Evolutionary conservation across 2,888 invertebrate genomes (phyloP).

Genomic region (Drosophila buzzatii): DNA sequence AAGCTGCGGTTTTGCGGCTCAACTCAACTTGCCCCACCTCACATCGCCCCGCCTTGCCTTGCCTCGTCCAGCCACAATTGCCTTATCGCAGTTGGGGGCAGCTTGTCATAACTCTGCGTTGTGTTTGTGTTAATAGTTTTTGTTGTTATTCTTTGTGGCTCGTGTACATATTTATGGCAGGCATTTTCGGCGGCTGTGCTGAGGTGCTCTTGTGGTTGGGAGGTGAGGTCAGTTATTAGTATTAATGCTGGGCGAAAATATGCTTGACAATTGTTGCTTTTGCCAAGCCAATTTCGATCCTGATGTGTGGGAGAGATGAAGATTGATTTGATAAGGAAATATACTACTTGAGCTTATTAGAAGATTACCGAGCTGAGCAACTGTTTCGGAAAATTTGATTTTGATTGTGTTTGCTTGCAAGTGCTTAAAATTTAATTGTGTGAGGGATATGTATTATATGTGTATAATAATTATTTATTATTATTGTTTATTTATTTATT

Average conservation of each 20-base stretch:
- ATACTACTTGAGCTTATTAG: constrained; percentile 24
- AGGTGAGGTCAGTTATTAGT: constrained; percentile 51
- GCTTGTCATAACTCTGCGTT: constrained; percentile 60
- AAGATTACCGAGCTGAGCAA: constrained; percentile 24
- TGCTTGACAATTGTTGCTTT: constrained; percentile 69
- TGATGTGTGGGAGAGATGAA: constrained; percentile 11
- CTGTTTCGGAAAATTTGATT: neutral
- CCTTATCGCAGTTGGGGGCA: constrained; percentile 46
- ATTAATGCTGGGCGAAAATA: constrained; percentile 54
- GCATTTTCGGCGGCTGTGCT: neutral
- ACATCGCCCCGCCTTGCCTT: neutral
- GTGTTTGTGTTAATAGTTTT: constrained; percentile 71
- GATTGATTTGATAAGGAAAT: constrained; percentile 35
- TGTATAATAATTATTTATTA: too few relatives aligned
- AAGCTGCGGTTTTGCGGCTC: constrained; percentile 72
- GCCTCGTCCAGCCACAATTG: constrained; percentile 15
- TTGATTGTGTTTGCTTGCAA: neutral
- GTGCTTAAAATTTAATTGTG: neutral
- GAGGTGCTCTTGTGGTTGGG: constrained; percentile 10
- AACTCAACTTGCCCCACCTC: neutral
- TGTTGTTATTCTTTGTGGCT: constrained; percentile 51
- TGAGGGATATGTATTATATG: too few relatives aligned
- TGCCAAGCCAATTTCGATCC: constrained; percentile 18
- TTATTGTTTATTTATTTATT: too few relatives aligned
- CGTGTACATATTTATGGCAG: constrained; percentile 62